Percentiles rank a stretch among this genome's conserved stretches.
Conservation (phyloP, 1,140 invertebrate species). For the Euura saliciscinereae region DNA sequence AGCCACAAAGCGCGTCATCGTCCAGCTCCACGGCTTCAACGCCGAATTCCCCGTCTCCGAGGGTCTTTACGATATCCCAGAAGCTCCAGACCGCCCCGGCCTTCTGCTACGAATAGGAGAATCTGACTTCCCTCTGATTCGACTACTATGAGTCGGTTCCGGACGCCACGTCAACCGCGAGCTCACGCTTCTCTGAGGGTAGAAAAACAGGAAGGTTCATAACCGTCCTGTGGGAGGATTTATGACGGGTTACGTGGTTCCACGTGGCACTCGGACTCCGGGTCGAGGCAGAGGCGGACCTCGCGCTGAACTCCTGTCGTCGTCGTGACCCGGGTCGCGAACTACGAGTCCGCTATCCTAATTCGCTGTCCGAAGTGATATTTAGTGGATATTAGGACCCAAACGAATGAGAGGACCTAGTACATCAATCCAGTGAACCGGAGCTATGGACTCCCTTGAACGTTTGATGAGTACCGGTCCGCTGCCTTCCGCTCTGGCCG, state of each 20-base stretch:
- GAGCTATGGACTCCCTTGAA: conserved; percentile 77
- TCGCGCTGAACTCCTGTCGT: not conserved
- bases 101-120: no score
- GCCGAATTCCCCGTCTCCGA: conserved; percentile 28
- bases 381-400: not conserved
- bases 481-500: conserved; percentile 69
- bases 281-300: not conserved
- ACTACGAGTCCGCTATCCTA: not conserved
- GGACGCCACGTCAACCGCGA: not conserved
- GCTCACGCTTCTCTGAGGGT: not conserved
- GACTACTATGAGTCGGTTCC: not conserved
- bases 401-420: not conserved
- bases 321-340: not conserved
- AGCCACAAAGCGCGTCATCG: conserved; percentile 34
- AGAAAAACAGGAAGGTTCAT: no score
- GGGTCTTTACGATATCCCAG: conserved; percentile 53
- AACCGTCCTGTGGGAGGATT: not conserved
- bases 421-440: conserved; percentile 5
- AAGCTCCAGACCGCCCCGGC: conserved; percentile 25
- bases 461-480: conserved; percentile 74
- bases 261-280: not conserved
- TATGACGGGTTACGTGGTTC: not conserved
- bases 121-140: not conserved
- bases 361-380: not conserved
- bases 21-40: conserved; percentile 20